Percentiles rank a stretch among this genome's conserved stretches.
These are phyloP conservation scores for Neodon shergylaensis DNA, from an alignment of 2,113 vertebrate species.

Conservation along the genomic window DNA sequence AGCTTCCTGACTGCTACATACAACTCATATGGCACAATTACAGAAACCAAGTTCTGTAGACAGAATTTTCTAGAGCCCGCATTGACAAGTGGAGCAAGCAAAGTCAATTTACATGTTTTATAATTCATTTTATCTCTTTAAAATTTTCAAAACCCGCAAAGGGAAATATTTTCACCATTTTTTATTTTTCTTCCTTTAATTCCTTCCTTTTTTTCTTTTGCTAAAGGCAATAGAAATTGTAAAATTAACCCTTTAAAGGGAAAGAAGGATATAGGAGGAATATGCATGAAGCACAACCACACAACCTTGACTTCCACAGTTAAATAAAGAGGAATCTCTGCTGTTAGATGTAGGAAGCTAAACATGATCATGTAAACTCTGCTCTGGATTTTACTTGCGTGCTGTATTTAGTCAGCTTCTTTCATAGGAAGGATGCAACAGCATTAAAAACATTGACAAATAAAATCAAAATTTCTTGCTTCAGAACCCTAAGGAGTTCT, in stretches of 20 bases:
- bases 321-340: not conserved
- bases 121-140: not conserved
- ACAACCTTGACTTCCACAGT: not conserved
- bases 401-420: not conserved
- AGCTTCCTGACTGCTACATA: not conserved
- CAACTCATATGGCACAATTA: not conserved
- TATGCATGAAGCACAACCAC: not conserved
- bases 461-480: not conserved
- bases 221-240: not conserved
- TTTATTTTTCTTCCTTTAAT: not conserved
- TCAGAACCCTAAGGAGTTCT: not conserved
- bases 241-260: constrained; percentile 9
- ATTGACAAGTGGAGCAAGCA: not conserved
- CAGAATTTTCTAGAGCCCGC: constrained; percentile 49
- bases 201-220: not conserved
- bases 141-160: constrained; percentile 23
- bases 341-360: not conserved
- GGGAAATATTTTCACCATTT: not conserved
- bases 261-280: no score
- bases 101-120: not conserved
- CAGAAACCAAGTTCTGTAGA: not conserved
- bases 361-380: not conserved
- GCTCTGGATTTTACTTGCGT: not conserved
- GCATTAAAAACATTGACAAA: not conserved
- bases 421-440: not conserved